phyloP scores from a whole-genome alignment of 2,797 vertebrate species.

The Pachyuromys duprasi region DNA sequence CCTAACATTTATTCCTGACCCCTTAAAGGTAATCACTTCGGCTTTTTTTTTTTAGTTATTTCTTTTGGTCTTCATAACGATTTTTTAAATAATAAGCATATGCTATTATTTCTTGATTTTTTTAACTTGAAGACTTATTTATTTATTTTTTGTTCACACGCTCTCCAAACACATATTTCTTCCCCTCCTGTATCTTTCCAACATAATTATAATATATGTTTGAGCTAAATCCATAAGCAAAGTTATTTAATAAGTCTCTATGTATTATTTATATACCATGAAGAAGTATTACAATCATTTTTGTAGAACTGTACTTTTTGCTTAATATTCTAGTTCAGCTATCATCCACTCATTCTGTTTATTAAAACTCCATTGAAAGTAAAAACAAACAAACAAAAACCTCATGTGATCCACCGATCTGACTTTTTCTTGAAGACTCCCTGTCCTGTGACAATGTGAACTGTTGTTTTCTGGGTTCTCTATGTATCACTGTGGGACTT shows the following conservation, averaged over 20 bases:
- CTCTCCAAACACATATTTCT: background rate
- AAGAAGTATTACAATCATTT: background rate
- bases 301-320: background rate
- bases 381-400: background rate
- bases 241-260: slow-evolving; percentile 16
- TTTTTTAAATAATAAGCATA: slow-evolving; percentile 32
- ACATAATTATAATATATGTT: background rate
- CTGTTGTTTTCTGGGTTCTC: background rate
- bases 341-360: slow-evolving; percentile 1
- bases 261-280: background rate
- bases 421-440: slow-evolving; percentile 18
- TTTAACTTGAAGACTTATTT: slow-evolving; percentile 58
- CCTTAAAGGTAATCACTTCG: background rate
- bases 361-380: background rate
- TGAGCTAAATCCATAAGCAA: slow-evolving; percentile 32
- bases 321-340: slow-evolving; percentile 29
- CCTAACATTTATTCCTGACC: background rate
- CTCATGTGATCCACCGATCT: background rate
- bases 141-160: background rate
- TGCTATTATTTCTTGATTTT: slow-evolving; percentile 44
- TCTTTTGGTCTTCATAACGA: slow-evolving; percentile 32
- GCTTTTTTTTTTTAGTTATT: slow-evolving; percentile 4
- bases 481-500: background rate
- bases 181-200: background rate
- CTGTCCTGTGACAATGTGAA: background rate